Percentiles rank a stretch among this genome's conserved stretches.
Conservation (phyloP, 2,888 invertebrate genomes). For the Hetaerina titia region DNA sequence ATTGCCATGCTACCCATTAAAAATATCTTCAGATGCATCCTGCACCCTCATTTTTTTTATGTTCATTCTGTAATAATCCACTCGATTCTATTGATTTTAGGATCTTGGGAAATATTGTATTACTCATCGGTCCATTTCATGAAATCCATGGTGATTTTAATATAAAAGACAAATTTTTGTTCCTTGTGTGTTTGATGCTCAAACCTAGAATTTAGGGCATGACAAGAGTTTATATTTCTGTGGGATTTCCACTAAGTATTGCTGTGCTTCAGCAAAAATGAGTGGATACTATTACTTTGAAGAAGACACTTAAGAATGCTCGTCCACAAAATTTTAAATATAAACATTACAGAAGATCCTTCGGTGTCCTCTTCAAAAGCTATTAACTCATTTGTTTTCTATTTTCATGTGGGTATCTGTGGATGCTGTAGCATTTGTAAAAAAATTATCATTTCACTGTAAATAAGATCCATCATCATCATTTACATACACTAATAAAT, state of each 20-base stretch:
- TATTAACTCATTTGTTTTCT: constrained; percentile 49
- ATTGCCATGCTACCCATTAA: constrained; percentile 48
- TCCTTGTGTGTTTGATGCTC: constrained; percentile 64
- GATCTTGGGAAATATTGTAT: constrained; percentile 33
- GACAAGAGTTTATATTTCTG: constrained; percentile 59
- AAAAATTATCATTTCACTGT: constrained; percentile 61
- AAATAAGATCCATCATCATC: constrained; percentile 61
- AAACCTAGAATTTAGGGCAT: constrained; percentile 58
- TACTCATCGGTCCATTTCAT: constrained; percentile 26
- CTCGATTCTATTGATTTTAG: constrained; percentile 57
- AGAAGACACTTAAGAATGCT: constrained; percentile 56
- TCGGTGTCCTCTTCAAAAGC: constrained; percentile 55
- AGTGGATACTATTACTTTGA: constrained; percentile 61
- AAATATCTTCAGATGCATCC: constrained; percentile 56
- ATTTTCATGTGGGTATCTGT: constrained; percentile 57
- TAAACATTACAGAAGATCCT: constrained; percentile 22
- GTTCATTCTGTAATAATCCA: constrained; percentile 52
- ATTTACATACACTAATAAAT: constrained; percentile 66
- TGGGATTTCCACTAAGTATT: constrained; percentile 57
- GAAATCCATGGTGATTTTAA: constrained; percentile 56
- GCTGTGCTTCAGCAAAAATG: constrained; percentile 47
- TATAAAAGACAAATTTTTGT: constrained; percentile 65
- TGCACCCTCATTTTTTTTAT: constrained; percentile 6
- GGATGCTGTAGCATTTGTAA: constrained; percentile 64
- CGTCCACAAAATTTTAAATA: constrained; percentile 23